Percentiles rank a stretch among this genome's conserved stretches.
These are phyloP conservation scores for Monodelphis domestica DNA, from an alignment of 2,797 vertebrate genomes.

Conservation along the genomic window DNA sequence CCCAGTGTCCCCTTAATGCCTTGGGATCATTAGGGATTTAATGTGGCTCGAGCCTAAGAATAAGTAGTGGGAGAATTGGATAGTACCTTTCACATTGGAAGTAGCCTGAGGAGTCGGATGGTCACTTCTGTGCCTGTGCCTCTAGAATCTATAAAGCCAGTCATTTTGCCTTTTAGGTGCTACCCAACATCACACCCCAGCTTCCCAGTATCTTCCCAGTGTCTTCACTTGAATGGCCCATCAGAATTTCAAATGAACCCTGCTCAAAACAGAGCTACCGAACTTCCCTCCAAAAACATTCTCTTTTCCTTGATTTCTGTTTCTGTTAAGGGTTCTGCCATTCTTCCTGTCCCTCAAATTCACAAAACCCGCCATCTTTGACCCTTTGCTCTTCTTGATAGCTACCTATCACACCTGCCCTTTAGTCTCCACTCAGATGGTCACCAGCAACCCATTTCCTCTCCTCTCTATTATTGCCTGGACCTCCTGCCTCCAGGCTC, in stretches of 20 bases:
- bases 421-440: slow-evolving; percentile 36
- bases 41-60: too few species aligned
- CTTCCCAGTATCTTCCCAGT: too few species aligned
- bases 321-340: too few species aligned
- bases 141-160: background rate
- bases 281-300: slow-evolving; percentile 24
- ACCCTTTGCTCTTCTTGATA: background rate
- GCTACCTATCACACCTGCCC: background rate
- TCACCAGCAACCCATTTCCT: background rate
- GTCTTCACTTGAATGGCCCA: slow-evolving; percentile 20
- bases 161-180: slow-evolving; percentile 1
- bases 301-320: background rate
- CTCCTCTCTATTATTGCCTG: background rate
- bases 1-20: too few species aligned
- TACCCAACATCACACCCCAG: too few species aligned
- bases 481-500: too few species aligned
- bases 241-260: background rate
- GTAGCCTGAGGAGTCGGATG: too few species aligned
- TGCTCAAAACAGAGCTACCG: background rate
- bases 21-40: too few species aligned
- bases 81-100: too few species aligned
- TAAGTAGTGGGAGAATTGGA: too few species aligned
- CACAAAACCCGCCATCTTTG: background rate
- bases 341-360: background rate
- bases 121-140: slow-evolving; percentile 16